Percentiles rank a stretch among this genome's conserved stretches.
phyloP scores from a whole-genome alignment of 2,113 vertebrate species.

The Nettapus auritus region DNA sequence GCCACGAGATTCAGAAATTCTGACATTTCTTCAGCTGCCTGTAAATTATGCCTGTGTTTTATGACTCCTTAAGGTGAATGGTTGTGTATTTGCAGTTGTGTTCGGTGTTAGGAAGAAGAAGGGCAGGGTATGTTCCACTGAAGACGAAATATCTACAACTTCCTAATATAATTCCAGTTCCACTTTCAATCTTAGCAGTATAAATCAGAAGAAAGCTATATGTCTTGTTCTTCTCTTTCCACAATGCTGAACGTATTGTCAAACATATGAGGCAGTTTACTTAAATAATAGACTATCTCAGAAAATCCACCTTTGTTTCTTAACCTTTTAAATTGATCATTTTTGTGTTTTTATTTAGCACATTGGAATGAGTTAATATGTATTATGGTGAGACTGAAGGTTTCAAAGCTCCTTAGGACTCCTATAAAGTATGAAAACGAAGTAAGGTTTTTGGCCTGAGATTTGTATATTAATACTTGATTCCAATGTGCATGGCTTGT shows the following conservation, averaged over 20 bases:
- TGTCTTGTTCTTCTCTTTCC: not conserved
- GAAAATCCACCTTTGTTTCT: not conserved
- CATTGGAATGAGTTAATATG: not conserved
- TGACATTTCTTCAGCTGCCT: not conserved
- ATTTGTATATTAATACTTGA: not conserved
- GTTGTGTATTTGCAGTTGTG: not conserved
- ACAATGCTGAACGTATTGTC: not conserved
- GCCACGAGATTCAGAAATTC: not conserved
- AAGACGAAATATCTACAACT: not conserved
- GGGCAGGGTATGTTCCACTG: not conserved
- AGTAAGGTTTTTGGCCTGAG: not conserved
- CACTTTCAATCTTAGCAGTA: not conserved
- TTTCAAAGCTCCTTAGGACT: not conserved
- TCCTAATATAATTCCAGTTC: slow-evolving; percentile 32
- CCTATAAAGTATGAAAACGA: not conserved
- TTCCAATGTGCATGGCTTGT: rapidly evolving
- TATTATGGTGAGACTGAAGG: not conserved
- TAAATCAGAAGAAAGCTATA: not conserved
- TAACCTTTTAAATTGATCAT: not conserved
- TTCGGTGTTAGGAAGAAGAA: slow-evolving; percentile 22
- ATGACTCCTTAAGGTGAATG: not conserved
- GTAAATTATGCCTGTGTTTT: not conserved
- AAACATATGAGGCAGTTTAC: not conserved
- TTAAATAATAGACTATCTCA: not conserved
- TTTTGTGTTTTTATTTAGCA: not conserved